These are phyloP conservation scores for Oxycera nigricornis DNA, from an alignment of 2,888 invertebrate species.

Conservation along the genomic window DNA sequence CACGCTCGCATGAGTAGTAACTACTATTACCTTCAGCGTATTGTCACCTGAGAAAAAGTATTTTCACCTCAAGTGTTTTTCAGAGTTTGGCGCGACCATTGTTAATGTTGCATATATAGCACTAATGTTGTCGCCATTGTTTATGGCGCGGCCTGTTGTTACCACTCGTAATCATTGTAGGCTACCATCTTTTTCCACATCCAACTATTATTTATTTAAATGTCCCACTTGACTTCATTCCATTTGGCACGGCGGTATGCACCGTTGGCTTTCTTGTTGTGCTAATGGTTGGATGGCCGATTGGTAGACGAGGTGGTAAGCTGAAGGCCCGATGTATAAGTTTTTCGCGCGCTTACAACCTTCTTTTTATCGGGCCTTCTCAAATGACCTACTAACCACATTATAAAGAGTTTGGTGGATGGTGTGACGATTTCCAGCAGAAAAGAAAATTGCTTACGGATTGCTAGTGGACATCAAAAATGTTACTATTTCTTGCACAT, in stretches of 20 bases:
- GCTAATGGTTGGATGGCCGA: background rate
- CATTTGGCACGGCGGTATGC: background rate
- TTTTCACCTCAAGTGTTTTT: background rate
- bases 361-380: slow-evolving; percentile 4
- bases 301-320: background rate
- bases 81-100: background rate
- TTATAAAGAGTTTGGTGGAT: slow-evolving; percentile 13
- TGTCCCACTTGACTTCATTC: background rate
- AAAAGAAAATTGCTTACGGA: too few species aligned
- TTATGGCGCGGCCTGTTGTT: background rate
- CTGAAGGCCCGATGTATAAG: too few species aligned
- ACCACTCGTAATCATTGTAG: background rate
- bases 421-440: too few species aligned
- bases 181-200: background rate
- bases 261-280: background rate
- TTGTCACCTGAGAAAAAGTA: slow-evolving; percentile 11
- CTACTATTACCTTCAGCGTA: background rate
- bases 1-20: background rate
- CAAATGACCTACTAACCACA: slow-evolving; percentile 35
- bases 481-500: too few species aligned
- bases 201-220: slow-evolving; percentile 12
- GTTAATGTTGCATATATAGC: background rate
- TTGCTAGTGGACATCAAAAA: too few species aligned
- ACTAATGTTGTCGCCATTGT: background rate
- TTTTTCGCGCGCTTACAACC: background rate